Evolutionary conservation across 37 sponge, comb jelly and placozoan species (phyloP).

Genomic region (Spongilla lacustris): DNA sequence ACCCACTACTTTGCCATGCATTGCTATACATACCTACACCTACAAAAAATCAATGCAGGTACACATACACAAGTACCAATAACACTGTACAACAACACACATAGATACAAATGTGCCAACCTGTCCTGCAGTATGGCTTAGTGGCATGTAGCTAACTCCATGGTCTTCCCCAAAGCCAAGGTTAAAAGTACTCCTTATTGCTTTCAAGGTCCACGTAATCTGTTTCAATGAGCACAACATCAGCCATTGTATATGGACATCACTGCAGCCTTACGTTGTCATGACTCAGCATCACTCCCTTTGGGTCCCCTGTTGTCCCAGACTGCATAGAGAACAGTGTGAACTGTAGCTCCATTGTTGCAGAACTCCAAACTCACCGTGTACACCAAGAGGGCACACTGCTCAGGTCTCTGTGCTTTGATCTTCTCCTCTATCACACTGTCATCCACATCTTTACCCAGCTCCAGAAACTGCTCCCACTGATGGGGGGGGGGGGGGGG

Average conservation of each 20-base stretch:
- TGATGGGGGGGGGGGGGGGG: slow-evolving; percentile 25
- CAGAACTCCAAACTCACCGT: slow-evolving; percentile 61
- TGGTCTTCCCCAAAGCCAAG: slow-evolving; percentile 13
- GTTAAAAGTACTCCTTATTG: slow-evolving; percentile 7
- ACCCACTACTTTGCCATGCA: not conserved
- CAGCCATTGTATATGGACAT: not conserved
- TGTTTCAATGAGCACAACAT: not conserved
- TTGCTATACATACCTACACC: not conserved
- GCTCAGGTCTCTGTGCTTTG: slow-evolving; percentile 52
- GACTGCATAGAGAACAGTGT: slow-evolving; percentile 53
- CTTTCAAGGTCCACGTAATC: slow-evolving; percentile 58
- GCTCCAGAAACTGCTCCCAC: slow-evolving; percentile 88
- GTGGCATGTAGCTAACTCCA: slow-evolving; percentile 69
- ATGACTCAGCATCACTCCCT: slow-evolving; percentile 93
- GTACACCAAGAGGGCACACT: slow-evolving; percentile 86
- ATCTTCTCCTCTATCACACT: slow-evolving; percentile 63
- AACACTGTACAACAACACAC: slow-evolving; percentile 4
- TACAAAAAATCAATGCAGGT: not conserved
- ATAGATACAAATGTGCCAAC: not conserved
- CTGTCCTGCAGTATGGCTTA: slow-evolving; percentile 77
- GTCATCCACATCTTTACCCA: slow-evolving; percentile 69
- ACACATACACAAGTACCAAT: too few relatives aligned
- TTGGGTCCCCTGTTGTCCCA: slow-evolving; percentile 90
- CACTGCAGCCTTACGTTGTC: slow-evolving; percentile 76
- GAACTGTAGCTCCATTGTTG: not conserved